These are phyloP conservation scores for Aphelenchoides avenae DNA, from an alignment of 1,140 invertebrate genomes.

Conservation along the genomic window DNA sequence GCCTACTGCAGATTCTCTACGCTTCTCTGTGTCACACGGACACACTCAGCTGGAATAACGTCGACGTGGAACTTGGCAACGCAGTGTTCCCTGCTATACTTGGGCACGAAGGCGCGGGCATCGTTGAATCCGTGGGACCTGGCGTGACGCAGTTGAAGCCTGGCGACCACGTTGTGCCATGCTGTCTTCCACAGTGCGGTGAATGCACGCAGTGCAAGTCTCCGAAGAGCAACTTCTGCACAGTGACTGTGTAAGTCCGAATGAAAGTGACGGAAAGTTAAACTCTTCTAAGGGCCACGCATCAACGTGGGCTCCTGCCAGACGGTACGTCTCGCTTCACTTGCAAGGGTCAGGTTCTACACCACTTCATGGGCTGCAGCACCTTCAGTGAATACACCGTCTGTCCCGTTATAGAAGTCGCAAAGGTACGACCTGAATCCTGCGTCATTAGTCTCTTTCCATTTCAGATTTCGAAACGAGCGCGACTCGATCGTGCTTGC, in stretches of 20 bases:
- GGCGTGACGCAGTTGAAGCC: slow-evolving; percentile 45
- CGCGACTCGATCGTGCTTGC: slow-evolving; percentile 81
- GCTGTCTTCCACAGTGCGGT: slow-evolving; percentile 91
- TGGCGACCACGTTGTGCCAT: slow-evolving; percentile 92
- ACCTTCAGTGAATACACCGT: slow-evolving; percentile 95
- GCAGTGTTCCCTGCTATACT: slow-evolving; percentile 83
- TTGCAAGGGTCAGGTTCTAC: slow-evolving; percentile 80
- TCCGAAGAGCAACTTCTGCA: slow-evolving; percentile 75
- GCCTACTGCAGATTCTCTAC: too few species aligned
- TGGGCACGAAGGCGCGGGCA: slow-evolving; percentile 79
- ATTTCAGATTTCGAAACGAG: too few species aligned
- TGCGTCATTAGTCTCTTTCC: too few species aligned
- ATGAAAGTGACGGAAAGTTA: slow-evolving; percentile 1
- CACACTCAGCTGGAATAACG: too few species aligned
- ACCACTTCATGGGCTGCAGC: slow-evolving; percentile 94
- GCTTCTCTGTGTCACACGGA: too few species aligned
- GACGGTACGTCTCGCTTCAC: slow-evolving; percentile 79
- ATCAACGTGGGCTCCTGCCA: slow-evolving; percentile 72
- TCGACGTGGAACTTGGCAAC: too few species aligned
- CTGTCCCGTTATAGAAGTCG: slow-evolving; percentile 83
- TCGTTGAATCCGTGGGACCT: slow-evolving; percentile 76
- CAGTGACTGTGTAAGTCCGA: too few species aligned
- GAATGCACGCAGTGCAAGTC: slow-evolving; percentile 94
- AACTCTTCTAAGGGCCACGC: slow-evolving; percentile 57
- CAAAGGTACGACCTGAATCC: slow-evolving; percentile 70